Evolutionary conservation across 2,888 invertebrate genomes (phyloP).

Genomic region (Harpalus rubripes): DNA sequence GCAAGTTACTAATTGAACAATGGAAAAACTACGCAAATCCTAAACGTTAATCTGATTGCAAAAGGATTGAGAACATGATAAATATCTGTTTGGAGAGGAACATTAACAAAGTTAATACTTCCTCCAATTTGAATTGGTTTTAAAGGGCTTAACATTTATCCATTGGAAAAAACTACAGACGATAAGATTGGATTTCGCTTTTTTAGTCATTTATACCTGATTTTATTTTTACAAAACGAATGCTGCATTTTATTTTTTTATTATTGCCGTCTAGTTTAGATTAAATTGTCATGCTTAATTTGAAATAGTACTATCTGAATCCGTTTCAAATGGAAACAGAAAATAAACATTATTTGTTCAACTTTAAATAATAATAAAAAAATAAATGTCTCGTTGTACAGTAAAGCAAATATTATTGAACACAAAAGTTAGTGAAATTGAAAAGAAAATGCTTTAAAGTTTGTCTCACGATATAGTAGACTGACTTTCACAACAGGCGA

Average conservation of each 20-base stretch:
- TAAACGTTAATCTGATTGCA: conserved; percentile 25
- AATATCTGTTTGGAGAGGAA: conserved; percentile 41
- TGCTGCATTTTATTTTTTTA: conserved; percentile 69
- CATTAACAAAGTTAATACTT: conserved; percentile 22
- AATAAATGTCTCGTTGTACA: too few species aligned
- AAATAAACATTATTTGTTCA: conserved; percentile 71
- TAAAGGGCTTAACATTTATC: conserved; percentile 22
- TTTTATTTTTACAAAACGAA: conserved; percentile 12
- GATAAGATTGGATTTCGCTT: conserved; percentile 11
- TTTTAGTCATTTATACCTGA: conserved; percentile 13
- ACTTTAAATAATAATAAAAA: background rate
- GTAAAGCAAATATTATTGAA: too few species aligned
- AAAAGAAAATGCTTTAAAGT: too few species aligned
- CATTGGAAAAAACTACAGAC: conserved; percentile 6
- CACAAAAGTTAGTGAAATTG: too few species aligned
- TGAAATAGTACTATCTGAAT: conserved; percentile 64
- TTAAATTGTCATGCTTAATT: conserved; percentile 64
- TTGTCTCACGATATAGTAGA: too few species aligned
- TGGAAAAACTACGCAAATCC: conserved; percentile 14
- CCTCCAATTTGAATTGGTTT: conserved; percentile 28
- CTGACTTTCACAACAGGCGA: too few species aligned
- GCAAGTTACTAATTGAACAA: conserved; percentile 21
- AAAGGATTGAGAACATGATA: conserved; percentile 27
- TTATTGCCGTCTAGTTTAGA: conserved; percentile 7
- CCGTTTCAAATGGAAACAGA: conserved; percentile 68